Evolutionary conservation across 2,113 vertebrate genomes (phyloP), one percentile per base, ranked within the genome.

Genomic region (Pteruthius melanotis): DNA sequence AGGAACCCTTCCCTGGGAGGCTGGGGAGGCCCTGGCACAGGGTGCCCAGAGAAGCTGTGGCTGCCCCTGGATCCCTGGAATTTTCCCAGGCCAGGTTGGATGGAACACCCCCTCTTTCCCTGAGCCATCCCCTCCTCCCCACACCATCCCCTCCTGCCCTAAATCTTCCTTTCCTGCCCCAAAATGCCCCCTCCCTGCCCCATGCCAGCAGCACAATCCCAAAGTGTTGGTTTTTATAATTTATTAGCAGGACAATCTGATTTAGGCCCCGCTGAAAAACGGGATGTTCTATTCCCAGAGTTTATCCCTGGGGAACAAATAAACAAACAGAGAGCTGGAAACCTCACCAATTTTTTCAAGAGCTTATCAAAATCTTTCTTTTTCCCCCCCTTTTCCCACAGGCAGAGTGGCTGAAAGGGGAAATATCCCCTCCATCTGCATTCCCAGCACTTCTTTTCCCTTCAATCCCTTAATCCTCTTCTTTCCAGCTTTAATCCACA

Each of bases 391-490:
- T 66, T 63, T 87, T 59, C 18, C 47, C 8, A 1, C 57, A 80
- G 50, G 35, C 39, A 4, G 53, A 26, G 64, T 5, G 64, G n/a
- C 49, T 52, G 78, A 52, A 68, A 82, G 37, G 45, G 77, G 90
- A 70, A 87, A 60, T 11, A 70, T 74, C 69, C 42, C 20, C 61
- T 72, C 70, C 70, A 76, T 87, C 79, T 85, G 84, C 66, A 80
- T 94, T 92, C 87, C 33, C 93, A 76, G 78, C 92, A 66, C 94
- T 95, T 84, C 65, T 91, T 91, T 83, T 20, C 83, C 75, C 50
- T 86, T 47, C 96, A 97, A 89, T 95, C 96, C 85, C 92, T 96
- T 97, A 98, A 98, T 97, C 97, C 91, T 95, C 96, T 97, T 96
- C 93, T 93, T 96, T 83, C 91, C 90, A 70, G 69, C 17, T 80